A percentile compares a stretch with the other conserved stretches of the same genome.
Evolutionary conservation across 2,797 vertebrate species (phyloP).

Genomic region (Hafferia zeledoni): DNA sequence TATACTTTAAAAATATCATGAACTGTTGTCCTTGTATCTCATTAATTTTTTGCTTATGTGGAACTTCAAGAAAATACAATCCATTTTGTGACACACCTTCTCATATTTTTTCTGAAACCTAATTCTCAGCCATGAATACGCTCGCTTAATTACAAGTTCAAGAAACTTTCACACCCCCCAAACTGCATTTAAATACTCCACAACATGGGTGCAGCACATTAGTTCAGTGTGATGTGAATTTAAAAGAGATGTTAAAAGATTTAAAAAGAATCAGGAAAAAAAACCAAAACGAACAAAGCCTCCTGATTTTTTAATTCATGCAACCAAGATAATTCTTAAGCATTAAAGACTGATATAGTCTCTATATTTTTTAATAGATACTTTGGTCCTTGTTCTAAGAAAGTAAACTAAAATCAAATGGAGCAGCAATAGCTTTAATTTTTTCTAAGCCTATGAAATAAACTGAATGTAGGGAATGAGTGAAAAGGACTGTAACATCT

Average conservation of each 20-base stretch:
- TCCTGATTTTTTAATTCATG: not conserved
- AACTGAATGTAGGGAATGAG: accelerated
- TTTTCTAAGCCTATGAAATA: not conserved
- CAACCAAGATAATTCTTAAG: not conserved
- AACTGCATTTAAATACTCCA: not conserved
- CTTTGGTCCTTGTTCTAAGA: not conserved
- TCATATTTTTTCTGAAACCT: not conserved
- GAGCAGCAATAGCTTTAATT: not conserved
- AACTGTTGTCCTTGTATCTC: not conserved
- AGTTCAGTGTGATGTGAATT: not conserved
- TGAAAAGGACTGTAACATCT: not conserved
- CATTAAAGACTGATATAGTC: not conserved
- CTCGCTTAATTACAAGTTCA: not conserved
- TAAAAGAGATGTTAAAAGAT: not conserved
- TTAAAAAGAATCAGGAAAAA: not conserved
- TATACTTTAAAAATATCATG: not conserved
- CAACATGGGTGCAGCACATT: not conserved
- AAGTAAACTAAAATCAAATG: not conserved
- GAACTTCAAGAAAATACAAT: not conserved
- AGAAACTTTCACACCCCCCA: not conserved
- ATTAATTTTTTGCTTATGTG: accelerated
- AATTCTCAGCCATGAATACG: not conserved
- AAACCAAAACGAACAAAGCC: not conserved
- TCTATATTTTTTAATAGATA: not conserved
- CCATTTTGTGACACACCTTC: not conserved